Conservation (phyloP, 64 coral and sea anemone genomes). For the Montipora efflorescens region DNA sequence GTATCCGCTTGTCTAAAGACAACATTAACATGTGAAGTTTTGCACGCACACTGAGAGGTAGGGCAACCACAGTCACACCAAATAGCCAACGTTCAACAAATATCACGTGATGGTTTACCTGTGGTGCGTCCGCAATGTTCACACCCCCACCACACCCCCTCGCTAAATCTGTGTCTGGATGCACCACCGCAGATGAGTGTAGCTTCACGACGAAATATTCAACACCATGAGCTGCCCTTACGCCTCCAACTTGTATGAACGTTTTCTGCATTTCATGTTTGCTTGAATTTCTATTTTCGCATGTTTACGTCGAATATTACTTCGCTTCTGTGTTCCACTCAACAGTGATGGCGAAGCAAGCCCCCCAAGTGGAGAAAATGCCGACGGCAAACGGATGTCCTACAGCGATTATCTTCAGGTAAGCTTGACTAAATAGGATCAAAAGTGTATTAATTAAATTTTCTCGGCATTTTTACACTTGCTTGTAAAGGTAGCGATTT, state of each 20-base stretch:
- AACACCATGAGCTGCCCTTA: constrained; percentile 63
- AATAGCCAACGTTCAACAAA: too few relatives aligned
- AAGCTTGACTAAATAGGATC: neutral
- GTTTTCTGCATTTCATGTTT: neutral
- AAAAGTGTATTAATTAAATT: neutral
- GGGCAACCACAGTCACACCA: too few relatives aligned
- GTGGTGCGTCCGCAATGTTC: too few relatives aligned
- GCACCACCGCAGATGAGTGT: too few relatives aligned
- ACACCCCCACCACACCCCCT: too few relatives aligned
- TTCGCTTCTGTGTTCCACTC: neutral
- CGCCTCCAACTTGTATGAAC: constrained; percentile 16
- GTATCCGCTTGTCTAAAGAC: too few relatives aligned
- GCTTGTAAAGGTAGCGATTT: neutral
- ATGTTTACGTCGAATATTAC: neutral
- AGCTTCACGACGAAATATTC: neutral
- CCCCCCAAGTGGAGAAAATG: neutral
- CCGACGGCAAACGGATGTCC: constrained; percentile 25
- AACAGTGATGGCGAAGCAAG: neutral
- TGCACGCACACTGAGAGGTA: too few relatives aligned
- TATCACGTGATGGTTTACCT: too few relatives aligned
- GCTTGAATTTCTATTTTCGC: neutral
- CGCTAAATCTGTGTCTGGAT: too few relatives aligned
- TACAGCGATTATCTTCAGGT: constrained; percentile 65
- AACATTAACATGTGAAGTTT: too few relatives aligned
- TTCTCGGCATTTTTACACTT: neutral